A percentile compares a stretch with the other conserved stretches of the same genome.
These are phyloP conservation scores for Bombus terrestris DNA, from an alignment of 1,140 invertebrate genomes.

Conservation along the genomic window DNA sequence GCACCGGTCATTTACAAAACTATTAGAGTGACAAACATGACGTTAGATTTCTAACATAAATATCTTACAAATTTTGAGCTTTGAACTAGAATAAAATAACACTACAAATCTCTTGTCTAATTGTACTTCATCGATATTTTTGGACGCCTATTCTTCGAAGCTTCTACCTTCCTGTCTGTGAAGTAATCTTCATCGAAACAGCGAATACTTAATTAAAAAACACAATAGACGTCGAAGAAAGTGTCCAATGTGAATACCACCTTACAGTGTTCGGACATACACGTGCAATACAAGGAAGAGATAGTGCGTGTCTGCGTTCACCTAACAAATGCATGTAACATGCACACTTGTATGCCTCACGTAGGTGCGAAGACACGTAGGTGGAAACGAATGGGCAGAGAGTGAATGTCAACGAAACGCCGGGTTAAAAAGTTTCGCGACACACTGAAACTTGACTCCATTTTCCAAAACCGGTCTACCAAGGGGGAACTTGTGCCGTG, in stretches of 20 bases:
- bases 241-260: constrained; percentile 23
- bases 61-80: background rate
- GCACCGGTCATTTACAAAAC: background rate
- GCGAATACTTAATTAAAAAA: background rate
- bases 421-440: constrained; percentile 58
- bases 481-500: constrained; percentile 51
- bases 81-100: background rate
- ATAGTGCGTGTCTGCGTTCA: constrained; percentile 2
- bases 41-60: background rate
- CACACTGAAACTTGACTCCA: constrained; percentile 62
- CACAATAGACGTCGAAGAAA: constrained; percentile 1
- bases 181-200: background rate
- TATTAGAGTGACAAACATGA: background rate
- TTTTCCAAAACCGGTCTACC: constrained; percentile 66
- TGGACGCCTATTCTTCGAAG: too few species aligned
- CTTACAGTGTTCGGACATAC: background rate
- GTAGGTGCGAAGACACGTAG: constrained; percentile 64
- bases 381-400: constrained; percentile 61
- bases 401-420: constrained; percentile 71
- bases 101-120: background rate
- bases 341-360: constrained; percentile 44
- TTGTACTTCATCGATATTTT: constrained; percentile 6
- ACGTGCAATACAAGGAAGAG: constrained; percentile 7
- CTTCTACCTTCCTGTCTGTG: background rate
- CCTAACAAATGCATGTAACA: constrained; percentile 46